Conservation (phyloP, 1,140 invertebrate genomes). For the Ooceraea biroi region DNA sequence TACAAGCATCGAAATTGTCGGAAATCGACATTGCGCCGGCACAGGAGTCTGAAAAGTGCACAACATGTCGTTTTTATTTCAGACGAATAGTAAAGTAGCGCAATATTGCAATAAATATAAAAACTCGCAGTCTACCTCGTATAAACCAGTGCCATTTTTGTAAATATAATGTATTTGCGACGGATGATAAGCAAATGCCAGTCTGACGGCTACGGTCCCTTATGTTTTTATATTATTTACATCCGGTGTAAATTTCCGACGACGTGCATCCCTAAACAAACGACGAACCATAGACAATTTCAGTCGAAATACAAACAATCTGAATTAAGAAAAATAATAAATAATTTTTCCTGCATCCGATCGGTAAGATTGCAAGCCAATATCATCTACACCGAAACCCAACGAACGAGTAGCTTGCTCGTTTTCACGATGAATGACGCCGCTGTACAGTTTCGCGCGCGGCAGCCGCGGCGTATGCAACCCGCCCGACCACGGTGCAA, state of each 20-base stretch:
- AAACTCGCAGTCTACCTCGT: neutral
- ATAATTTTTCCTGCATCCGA: neutral
- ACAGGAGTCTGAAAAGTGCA: slow-evolving; percentile 5
- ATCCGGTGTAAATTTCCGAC: no score
- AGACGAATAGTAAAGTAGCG: neutral
- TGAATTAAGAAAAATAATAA: neutral
- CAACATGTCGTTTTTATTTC: neutral
- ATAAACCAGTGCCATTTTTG: neutral
- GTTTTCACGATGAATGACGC: no score
- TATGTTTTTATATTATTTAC: no score
- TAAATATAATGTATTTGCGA: neutral
- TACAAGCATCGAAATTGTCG: slow-evolving; percentile 45
- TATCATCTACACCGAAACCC: no score
- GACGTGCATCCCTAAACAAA: no score
- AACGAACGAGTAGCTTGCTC: no score
- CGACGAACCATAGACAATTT: no score
- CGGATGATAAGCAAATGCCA: neutral
- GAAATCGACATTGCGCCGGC: slow-evolving; percentile 41
- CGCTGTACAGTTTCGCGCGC: no score
- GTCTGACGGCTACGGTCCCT: no score
- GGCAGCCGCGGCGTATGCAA: neutral
- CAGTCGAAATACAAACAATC: neutral
- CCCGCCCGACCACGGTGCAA: neutral
- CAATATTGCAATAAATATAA: neutral
- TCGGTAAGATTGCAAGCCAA: no score